Conservation (phyloP, 2,888 invertebrate genomes). For the Epistrophe grossulariae region DNA sequence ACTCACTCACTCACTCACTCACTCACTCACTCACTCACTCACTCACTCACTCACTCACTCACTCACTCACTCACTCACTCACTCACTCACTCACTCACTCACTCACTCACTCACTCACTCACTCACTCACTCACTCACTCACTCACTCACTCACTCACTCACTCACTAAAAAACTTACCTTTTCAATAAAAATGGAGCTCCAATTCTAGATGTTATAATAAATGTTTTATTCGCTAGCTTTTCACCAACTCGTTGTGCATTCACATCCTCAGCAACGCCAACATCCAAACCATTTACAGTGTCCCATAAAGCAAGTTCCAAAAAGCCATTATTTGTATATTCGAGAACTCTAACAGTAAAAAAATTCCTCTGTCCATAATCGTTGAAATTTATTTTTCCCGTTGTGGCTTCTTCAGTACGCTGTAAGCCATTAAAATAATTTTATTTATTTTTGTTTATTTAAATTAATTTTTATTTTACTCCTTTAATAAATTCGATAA, state of each 20-base stretch:
- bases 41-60: too few species aligned
- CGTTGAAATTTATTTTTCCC: constrained; percentile 82
- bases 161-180: constrained; percentile 79
- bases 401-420: constrained; percentile 81
- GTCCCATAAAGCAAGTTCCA: constrained; percentile 84
- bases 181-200: constrained; percentile 89
- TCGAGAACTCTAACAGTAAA: constrained; percentile 89
- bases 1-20: too few species aligned
- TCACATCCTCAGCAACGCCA: constrained; percentile 86
- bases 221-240: constrained; percentile 88
- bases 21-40: too few species aligned
- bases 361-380: constrained; percentile 87
- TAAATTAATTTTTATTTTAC: constrained; percentile 82
- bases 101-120: too few species aligned
- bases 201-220: constrained; percentile 89
- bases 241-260: constrained; percentile 84
- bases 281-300: constrained; percentile 82
- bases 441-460: neutral
- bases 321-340: constrained; percentile 86
- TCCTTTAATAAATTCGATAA: constrained; percentile 88
- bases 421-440: constrained; percentile 77
- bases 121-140: too few species aligned
- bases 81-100: too few species aligned
- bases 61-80: too few species aligned
- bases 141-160: neutral